Percentiles rank a stretch among this genome's conserved stretches.
Conservation (phyloP, 2,888 invertebrate genomes). For the Tachina fera region DNA sequence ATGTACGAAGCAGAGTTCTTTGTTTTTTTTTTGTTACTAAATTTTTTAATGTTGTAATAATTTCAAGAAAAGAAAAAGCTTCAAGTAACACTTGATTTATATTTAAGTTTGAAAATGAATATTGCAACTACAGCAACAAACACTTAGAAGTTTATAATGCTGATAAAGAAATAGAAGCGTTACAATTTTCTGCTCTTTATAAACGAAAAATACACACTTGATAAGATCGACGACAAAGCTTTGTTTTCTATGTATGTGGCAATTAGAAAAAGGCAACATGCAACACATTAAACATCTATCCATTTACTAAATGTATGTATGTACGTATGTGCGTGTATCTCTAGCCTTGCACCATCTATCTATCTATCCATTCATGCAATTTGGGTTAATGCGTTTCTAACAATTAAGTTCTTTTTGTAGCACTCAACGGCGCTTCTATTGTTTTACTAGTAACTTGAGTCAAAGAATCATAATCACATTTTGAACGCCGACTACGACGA, state of each 20-base stretch:
- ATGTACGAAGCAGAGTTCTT: not conserved
- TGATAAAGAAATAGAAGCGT: constrained; percentile 49
- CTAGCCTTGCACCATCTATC: not conserved
- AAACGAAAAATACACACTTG: constrained; percentile 56
- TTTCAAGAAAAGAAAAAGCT: constrained; percentile 14
- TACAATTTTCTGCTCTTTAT: constrained; percentile 38
- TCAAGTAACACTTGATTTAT: constrained; percentile 49
- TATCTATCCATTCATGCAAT: constrained; percentile 49
- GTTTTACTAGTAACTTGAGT: constrained; percentile 1
- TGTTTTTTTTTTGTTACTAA: not conserved
- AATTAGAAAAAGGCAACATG: constrained; percentile 17
- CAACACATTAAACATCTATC: constrained; percentile 29
- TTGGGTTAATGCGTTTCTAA: constrained; percentile 70
- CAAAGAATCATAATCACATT: constrained; percentile 41
- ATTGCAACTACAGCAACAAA: not conserved
- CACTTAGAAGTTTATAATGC: constrained; percentile 21
- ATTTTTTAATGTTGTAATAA: not conserved
- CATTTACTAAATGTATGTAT: not conserved
- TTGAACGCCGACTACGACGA: constrained; percentile 9
- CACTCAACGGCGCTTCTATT: constrained; percentile 63
- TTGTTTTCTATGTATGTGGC: constrained; percentile 3
- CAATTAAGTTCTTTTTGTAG: constrained; percentile 64
- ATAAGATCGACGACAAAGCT: constrained; percentile 64
- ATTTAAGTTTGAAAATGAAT: constrained; percentile 44
- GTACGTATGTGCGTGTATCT: not conserved